Percentiles rank a stretch among this genome's conserved stretches.
Evolutionary conservation across 2,888 invertebrate species (phyloP).

Genomic region (Lottia gigantea): DNA sequence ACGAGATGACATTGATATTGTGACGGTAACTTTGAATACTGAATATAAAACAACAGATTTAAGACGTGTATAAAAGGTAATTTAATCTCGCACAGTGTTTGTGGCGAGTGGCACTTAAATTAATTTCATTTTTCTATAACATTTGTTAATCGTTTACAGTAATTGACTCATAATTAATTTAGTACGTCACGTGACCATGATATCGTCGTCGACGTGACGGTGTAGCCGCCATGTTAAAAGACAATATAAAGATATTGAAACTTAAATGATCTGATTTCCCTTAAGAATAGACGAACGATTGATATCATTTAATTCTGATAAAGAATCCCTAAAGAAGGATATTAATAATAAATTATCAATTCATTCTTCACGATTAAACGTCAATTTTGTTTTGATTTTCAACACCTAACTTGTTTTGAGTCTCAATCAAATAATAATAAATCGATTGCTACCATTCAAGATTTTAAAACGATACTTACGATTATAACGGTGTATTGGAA

Average conservation of each 20-base stretch:
- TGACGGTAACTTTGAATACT: not conserved
- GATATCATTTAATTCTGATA: not conserved
- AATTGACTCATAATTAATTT: slow-evolving; percentile 8
- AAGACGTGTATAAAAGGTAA: not conserved
- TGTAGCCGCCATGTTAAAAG: not conserved
- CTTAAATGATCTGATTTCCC: slow-evolving; percentile 2
- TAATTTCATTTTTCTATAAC: slow-evolving; percentile 6
- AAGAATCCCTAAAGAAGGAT: not conserved
- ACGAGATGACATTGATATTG: not conserved
- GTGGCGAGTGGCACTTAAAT: slow-evolving; percentile 6
- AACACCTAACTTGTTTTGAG: too few relatives aligned
- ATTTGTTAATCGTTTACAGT: slow-evolving; percentile 9
- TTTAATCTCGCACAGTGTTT: not conserved
- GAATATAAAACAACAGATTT: slow-evolving; percentile 3
- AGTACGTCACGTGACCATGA: slow-evolving; percentile 3
- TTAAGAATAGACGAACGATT: not conserved
- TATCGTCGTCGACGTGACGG: not conserved
- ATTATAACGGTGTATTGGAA: too few relatives aligned
- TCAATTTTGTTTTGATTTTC: too few relatives aligned
- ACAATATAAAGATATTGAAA: not conserved
- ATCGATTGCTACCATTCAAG: too few relatives aligned
- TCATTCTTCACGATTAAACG: too few relatives aligned
- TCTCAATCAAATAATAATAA: too few relatives aligned
- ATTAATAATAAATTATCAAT: slow-evolving; percentile 7
- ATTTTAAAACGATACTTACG: too few relatives aligned